A percentile compares a stretch with the other conserved stretches of the same genome.
Conservation (phyloP, 2,113 vertebrate species). For the Neogale vison region DNA sequence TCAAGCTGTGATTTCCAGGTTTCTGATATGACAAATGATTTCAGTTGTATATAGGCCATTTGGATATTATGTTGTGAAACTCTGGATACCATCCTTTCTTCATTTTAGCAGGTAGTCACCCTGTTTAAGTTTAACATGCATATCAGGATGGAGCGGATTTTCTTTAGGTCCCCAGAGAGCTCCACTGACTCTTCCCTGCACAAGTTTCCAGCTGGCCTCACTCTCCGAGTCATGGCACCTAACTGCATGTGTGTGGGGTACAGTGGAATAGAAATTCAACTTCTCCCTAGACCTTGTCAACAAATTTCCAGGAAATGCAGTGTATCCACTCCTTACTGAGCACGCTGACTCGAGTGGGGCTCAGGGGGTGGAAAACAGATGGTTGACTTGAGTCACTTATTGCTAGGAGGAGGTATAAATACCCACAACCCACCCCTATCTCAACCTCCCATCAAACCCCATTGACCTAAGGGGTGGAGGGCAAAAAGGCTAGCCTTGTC, state of each 20-base stretch:
- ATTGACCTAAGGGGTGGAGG: background rate
- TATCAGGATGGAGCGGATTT: background rate
- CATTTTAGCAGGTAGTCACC: background rate
- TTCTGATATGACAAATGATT: background rate
- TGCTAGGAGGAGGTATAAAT: background rate
- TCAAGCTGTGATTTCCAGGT: background rate
- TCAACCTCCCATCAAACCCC: background rate
- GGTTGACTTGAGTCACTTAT: background rate
- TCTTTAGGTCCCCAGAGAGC: background rate
- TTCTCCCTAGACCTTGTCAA: background rate
- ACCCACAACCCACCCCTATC: too few species aligned
- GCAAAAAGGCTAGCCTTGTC: background rate
- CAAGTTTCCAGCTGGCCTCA: background rate
- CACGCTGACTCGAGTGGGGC: background rate
- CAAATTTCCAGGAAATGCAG: background rate
- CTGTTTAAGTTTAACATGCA: background rate
- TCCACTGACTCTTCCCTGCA: background rate
- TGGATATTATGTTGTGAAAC: background rate
- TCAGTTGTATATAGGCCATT: background rate
- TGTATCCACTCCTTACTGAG: background rate
- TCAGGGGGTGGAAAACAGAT: background rate
- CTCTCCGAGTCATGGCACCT: background rate
- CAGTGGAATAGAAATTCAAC: background rate
- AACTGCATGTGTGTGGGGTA: background rate
- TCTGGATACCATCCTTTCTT: background rate